Conservation (phyloP, 2,797 vertebrate genomes). For the Gadopsis marmoratus region DNA sequence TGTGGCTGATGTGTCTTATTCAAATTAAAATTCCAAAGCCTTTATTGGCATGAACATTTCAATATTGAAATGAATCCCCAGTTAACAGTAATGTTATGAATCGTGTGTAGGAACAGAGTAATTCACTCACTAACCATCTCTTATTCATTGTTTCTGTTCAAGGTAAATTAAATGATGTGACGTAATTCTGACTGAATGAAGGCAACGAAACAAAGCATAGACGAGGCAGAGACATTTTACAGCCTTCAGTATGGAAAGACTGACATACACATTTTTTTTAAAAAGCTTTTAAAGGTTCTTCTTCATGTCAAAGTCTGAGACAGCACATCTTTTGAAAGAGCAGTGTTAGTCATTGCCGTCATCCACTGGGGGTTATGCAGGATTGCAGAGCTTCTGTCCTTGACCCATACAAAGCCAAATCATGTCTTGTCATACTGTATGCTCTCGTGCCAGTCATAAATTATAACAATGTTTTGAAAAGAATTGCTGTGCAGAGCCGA, state of each 20-base stretch:
- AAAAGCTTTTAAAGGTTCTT: neutral
- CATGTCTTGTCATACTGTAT: constrained; percentile 5
- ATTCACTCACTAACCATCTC: neutral
- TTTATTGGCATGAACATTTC: too few relatives aligned
- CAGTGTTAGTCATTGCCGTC: constrained; percentile 38
- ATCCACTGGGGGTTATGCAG: constrained; percentile 25
- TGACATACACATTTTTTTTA: neutral
- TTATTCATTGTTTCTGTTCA: constrained; percentile 12
- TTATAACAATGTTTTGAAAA: neutral
- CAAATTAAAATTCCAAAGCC: too few relatives aligned
- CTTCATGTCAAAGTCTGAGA: constrained; percentile 7
- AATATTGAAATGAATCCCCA: too few relatives aligned
- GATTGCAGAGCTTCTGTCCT: constrained; percentile 28
- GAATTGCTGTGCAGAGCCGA: neutral
- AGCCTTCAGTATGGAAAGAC: neutral
- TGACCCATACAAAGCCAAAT: constrained; percentile 43
- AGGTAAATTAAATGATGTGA: constrained; percentile 2
- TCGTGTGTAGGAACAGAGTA: too few relatives aligned
- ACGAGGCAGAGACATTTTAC: neutral
- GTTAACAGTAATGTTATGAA: too few relatives aligned
- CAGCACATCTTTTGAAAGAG: constrained; percentile 23
- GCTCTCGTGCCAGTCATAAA: neutral
- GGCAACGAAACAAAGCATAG: constrained; percentile 13
- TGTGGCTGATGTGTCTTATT: neutral
- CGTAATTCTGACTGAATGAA: constrained; percentile 9